These are phyloP conservation scores for Archocentrus centrarchus DNA, from an alignment of 2,113 vertebrate species.

Conservation along the genomic window DNA sequence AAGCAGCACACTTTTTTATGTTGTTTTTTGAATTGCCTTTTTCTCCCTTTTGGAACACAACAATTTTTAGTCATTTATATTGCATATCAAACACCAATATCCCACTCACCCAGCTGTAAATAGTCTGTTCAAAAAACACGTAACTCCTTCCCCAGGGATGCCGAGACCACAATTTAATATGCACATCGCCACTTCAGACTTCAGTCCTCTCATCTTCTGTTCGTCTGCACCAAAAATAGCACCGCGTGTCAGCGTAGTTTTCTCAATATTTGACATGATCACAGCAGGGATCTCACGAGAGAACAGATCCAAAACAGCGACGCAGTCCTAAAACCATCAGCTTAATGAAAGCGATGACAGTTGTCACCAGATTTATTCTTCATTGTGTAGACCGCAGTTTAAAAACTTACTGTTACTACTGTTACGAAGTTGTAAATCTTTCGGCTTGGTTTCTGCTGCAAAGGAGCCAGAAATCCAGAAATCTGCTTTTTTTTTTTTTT, in stretches of 20 bases:
- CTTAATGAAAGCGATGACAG: constrained; percentile 41
- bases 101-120: background rate
- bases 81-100: background rate
- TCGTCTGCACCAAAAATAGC: constrained; percentile 17
- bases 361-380: constrained; percentile 13
- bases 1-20: background rate
- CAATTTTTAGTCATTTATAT: background rate
- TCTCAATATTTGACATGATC: constrained; percentile 22
- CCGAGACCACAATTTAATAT: background rate
- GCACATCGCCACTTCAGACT: background rate
- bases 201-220: background rate
- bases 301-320: constrained; percentile 16
- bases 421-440: constrained; percentile 48
- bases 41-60: background rate
- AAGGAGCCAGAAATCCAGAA: constrained; percentile 6
- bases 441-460: background rate
- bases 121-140: background rate
- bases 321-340: constrained; percentile 18
- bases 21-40: background rate
- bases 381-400: constrained; percentile 34
- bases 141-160: background rate
- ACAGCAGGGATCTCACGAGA: constrained; percentile 1
- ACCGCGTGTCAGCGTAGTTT: background rate
- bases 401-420: constrained; percentile 11
- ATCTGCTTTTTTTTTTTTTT: background rate